Evolutionary conservation across 2,113 vertebrate genomes (phyloP).

Genomic region (Orientallactaga bullata): DNA sequence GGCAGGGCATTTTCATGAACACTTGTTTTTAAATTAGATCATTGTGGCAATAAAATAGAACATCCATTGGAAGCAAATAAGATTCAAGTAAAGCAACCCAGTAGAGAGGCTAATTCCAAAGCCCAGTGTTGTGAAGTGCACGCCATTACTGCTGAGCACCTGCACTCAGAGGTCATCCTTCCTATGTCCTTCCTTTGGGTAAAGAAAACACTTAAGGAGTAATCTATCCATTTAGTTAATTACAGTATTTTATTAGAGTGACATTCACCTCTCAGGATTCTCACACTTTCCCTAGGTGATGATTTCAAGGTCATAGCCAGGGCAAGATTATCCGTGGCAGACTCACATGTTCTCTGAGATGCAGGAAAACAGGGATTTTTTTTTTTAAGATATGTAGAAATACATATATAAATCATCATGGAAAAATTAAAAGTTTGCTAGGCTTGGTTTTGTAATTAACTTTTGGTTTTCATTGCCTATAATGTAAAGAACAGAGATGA

Average conservation of each 20-base stretch:
- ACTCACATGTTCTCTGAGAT: neutral
- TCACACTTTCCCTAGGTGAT: neutral
- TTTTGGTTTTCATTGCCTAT: neutral
- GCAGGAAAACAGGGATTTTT: neutral
- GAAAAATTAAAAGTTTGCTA: neutral
- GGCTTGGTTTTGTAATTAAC: neutral
- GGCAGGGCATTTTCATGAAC: neutral
- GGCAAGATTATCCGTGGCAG: neutral
- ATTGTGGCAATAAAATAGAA: neutral
- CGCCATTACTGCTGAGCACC: neutral
- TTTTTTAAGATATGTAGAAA: neutral
- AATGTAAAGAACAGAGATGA: neutral
- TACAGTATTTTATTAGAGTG: conserved; percentile 13
- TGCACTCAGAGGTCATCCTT: neutral
- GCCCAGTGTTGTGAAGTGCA: neutral
- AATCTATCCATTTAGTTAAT: neutral
- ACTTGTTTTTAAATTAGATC: neutral
- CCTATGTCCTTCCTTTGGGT: neutral
- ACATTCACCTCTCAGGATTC: conserved; percentile 13
- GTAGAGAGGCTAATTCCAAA: neutral
- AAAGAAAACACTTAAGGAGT: conserved; percentile 32
- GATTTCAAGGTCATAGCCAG: neutral
- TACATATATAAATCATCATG: neutral
- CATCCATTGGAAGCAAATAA: neutral
- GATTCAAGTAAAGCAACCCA: neutral